Base-by-base conservation (phyloP, 1,140 invertebrate genomes). In the Drosophila bocki region DNA sequence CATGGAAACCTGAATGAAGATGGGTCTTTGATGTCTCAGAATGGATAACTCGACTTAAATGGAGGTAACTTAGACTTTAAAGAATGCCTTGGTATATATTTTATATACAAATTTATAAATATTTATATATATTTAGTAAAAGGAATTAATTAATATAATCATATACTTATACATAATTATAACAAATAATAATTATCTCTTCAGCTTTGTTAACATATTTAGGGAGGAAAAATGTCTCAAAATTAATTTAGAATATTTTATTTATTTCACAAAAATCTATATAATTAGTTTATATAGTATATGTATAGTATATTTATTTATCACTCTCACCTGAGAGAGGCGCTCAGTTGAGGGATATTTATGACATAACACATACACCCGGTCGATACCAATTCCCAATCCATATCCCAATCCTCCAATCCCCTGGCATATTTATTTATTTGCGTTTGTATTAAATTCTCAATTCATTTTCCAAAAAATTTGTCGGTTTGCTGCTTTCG, bases 391-490 rank as follows among this genome's bases (percentile, higher is more conserved):
- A 29, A 26, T 65, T 17, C 26, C 12, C 22, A 57, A 7, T 41
- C 26, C 7, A 12, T 29, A 29, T 9, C 29, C 29, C 7, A 44
- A 7, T n/a, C 8, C 33, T 3, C 9, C 2, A 32, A 17, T 32
- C 9, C 19, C 7, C 3, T 17, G 19, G 19, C 29, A 17, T 54
- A 58, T 53, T 75, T 67, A 75, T 82, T 86, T 76, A 71, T 82
- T 80, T 85, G 59, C 60, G 17, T 71, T 61, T 75, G 74, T 62
- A 51, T 70, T 67, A 69, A 63, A 78, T 76, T 76, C 82, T 82
- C 75, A 86, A 86, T 78, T 85, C 59, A 75, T 85, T 87, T 74
- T 53, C 44, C 44, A 22, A 78, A 76, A 54, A 72, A 41, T 81
- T 54, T 48, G 19, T 67, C 62, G 62, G 41, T 76, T 67, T 67